Conservation (phyloP, 2,113 vertebrate species). For the Rhinoptilus africanus region DNA sequence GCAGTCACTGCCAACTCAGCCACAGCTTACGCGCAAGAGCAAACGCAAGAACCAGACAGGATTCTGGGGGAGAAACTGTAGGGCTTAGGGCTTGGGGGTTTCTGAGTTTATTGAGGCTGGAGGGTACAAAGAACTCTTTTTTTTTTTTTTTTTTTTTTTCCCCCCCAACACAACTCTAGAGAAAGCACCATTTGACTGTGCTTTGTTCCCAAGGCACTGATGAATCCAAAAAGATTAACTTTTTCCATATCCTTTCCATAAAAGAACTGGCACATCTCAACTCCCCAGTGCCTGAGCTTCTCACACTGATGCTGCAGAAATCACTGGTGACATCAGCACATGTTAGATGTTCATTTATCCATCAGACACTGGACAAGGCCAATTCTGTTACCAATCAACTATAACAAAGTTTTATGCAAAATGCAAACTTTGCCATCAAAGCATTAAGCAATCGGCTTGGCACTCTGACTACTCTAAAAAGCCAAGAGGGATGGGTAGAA, state of each 20-base stretch:
- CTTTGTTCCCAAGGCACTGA: background rate
- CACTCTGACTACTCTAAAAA: background rate
- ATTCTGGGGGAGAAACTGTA: background rate
- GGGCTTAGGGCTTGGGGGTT: background rate
- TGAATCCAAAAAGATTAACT: background rate
- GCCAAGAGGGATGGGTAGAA: background rate
- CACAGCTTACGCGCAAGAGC: accelerated
- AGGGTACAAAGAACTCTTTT: background rate
- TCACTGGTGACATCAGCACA: background rate
- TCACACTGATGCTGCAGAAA: background rate
- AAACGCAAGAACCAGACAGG: background rate
- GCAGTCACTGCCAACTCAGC: background rate
- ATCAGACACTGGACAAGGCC: background rate
- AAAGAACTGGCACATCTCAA: background rate
- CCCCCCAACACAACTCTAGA: background rate
- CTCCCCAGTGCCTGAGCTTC: background rate
- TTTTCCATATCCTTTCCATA: background rate
- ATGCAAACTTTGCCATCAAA: background rate
- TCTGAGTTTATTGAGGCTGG: background rate
- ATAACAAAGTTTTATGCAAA: background rate
- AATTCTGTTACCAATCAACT: background rate
- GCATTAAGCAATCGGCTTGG: background rate
- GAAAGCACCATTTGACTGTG: background rate
- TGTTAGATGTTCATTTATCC: background rate
- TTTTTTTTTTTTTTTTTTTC: background rate